Conservation (phyloP, 2,888 invertebrate genomes). For the Brassicogethes aeneus region DNA sequence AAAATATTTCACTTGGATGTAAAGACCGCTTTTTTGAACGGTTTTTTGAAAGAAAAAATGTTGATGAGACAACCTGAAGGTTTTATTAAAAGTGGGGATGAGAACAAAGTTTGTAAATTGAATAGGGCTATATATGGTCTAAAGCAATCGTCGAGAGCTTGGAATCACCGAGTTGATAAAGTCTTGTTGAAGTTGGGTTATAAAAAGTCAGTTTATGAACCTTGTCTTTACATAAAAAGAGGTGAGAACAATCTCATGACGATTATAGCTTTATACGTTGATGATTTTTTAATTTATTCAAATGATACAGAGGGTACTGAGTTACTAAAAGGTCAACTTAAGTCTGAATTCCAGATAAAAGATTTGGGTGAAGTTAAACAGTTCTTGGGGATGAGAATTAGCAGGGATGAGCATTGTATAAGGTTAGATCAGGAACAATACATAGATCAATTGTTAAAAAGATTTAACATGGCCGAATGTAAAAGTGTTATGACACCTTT, state of each 20-base stretch:
- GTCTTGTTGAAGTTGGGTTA: not conserved
- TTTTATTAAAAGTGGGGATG: conserved; percentile 2
- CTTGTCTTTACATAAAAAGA: not conserved
- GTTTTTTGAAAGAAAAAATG: conserved; percentile 11
- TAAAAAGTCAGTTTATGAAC: not conserved
- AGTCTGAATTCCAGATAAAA: not conserved
- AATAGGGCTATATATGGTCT: conserved; percentile 8
- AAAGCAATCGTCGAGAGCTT: not conserved
- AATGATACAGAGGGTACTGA: not conserved
- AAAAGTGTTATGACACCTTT: not conserved
- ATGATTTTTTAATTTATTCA: not conserved
- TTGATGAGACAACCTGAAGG: conserved; percentile 14
- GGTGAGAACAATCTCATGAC: not conserved
- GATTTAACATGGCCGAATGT: not conserved
- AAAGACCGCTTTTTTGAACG: conserved; percentile 16
- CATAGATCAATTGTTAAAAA: not conserved
- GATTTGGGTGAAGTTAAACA: not conserved
- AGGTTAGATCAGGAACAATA: not conserved
- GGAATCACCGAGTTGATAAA: too few relatives aligned
- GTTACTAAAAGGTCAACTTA: not conserved
- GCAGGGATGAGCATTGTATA: not conserved
- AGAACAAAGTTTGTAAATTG: conserved; percentile 1
- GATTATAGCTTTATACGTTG: not conserved
- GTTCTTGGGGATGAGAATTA: not conserved
- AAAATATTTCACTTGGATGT: conserved; percentile 13